A percentile compares a stretch with the other conserved stretches of the same genome.
Evolutionary conservation across 2,888 invertebrate species (phyloP).

Genomic region (Rotaria socialis): DNA sequence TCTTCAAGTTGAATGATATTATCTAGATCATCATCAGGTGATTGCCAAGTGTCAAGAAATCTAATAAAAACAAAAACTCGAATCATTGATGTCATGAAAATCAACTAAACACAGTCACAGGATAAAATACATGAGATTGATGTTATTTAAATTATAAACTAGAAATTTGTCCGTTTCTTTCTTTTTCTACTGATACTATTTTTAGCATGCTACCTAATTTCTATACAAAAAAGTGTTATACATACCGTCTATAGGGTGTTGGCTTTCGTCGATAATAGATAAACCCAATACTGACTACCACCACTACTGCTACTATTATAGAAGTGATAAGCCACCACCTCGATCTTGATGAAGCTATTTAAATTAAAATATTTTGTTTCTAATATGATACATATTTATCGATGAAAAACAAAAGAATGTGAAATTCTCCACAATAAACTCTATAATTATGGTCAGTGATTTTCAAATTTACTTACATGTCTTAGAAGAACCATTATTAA

Average conservation of each 20-base stretch:
- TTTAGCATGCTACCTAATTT: no score
- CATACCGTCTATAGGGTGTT: not conserved
- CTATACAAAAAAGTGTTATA: not conserved
- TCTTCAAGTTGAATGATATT: conserved; percentile 23
- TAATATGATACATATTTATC: not conserved
- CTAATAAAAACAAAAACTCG: not conserved
- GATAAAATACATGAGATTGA: no score
- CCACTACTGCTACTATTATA: not conserved
- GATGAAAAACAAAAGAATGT: no score
- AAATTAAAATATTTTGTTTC: not conserved
- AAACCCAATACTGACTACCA: not conserved
- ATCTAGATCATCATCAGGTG: not conserved
- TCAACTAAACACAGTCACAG: not conserved
- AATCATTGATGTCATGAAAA: not conserved
- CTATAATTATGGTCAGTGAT: no score
- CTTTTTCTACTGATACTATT: not conserved
- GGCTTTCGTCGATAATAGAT: not conserved
- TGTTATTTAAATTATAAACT: no score
- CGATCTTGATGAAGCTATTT: not conserved
- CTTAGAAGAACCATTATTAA: not conserved
- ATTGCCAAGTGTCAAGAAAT: conserved; percentile 4
- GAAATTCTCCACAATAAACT: no score
- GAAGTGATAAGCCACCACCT: not conserved
- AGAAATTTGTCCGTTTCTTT: no score
- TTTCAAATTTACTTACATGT: not conserved